Percentiles rank a stretch among this genome's conserved stretches.
Conservation (phyloP, 2,113 vertebrate genomes). For the Oncorhynchus tshawytscha region DNA sequence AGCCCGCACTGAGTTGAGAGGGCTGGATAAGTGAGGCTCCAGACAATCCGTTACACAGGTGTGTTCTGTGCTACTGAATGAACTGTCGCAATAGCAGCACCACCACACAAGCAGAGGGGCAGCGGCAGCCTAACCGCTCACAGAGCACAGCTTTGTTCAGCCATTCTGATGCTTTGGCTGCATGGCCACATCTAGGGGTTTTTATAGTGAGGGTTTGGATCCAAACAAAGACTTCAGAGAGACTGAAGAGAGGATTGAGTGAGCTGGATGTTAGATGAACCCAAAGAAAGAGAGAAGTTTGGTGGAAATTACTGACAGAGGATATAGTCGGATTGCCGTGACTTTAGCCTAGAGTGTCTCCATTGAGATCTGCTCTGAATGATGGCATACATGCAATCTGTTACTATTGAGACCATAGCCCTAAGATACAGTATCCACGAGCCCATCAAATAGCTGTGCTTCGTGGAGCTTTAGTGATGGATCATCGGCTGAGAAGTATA, state of each 20-base stretch:
- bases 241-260: background rate
- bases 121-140: background rate
- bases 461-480: background rate
- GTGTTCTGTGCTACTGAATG: too few relatives aligned
- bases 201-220: background rate
- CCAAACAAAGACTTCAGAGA: slow-evolving; percentile 20
- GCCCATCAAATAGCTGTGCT: background rate
- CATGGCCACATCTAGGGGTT: background rate
- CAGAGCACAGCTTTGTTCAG: background rate
- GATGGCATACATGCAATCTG: background rate
- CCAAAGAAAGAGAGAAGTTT: background rate
- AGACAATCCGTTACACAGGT: background rate
- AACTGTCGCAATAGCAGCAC: background rate
- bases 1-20: background rate
- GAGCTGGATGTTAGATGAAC: slow-evolving; percentile 4
- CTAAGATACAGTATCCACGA: background rate
- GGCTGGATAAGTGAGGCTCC: background rate
- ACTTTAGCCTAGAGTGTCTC: too few relatives aligned
- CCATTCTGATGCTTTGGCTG: background rate
- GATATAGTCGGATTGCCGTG: too few relatives aligned
- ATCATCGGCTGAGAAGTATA: background rate
- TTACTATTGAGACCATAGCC: background rate
- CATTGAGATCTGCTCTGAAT: background rate
- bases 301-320: background rate
- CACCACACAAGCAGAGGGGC: background rate